These are phyloP conservation scores for Diaperis boleti DNA, from an alignment of 2,888 invertebrate genomes.

Conservation along the genomic window DNA sequence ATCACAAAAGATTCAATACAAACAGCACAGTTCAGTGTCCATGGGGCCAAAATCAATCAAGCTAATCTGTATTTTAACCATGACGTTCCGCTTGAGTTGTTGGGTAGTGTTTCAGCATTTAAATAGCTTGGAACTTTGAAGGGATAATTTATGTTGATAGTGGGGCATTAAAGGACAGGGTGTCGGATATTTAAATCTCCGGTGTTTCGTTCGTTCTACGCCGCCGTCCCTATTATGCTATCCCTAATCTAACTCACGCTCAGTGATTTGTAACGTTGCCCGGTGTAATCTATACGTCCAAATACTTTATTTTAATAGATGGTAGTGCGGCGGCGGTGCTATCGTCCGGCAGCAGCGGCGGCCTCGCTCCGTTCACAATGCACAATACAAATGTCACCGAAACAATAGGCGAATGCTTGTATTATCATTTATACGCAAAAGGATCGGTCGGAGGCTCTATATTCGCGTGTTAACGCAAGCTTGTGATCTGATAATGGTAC, in stretches of 20 bases:
- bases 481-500: slow-evolving; percentile 46
- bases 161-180: slow-evolving; percentile 35
- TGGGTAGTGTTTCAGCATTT: slow-evolving; percentile 27
- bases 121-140: slow-evolving; percentile 34
- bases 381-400: slow-evolving; percentile 47
- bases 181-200: slow-evolving; percentile 37
- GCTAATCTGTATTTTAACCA: slow-evolving; percentile 35
- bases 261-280: slow-evolving; percentile 39
- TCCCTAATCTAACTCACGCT: slow-evolving; percentile 40
- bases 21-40: slow-evolving; percentile 16
- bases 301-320: slow-evolving; percentile 40
- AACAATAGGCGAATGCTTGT: slow-evolving; percentile 44
- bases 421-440: slow-evolving; percentile 47
- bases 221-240: slow-evolving; percentile 21
- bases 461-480: slow-evolving; percentile 47
- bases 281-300: slow-evolving; percentile 34
- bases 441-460: slow-evolving; percentile 43
- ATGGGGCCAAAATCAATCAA: slow-evolving; percentile 29
- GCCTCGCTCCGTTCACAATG: slow-evolving; percentile 19
- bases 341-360: slow-evolving; percentile 16
- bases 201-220: slow-evolving; percentile 26
- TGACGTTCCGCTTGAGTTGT: slow-evolving; percentile 33
- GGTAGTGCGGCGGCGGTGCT: slow-evolving; percentile 21
- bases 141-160: slow-evolving; percentile 39
- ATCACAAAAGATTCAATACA: slow-evolving; percentile 18